A percentile compares a stretch with the other conserved stretches of the same genome.
These are phyloP conservation scores for Equus quagga DNA, from an alignment of 2,113 vertebrate genomes.

Conservation along the genomic window DNA sequence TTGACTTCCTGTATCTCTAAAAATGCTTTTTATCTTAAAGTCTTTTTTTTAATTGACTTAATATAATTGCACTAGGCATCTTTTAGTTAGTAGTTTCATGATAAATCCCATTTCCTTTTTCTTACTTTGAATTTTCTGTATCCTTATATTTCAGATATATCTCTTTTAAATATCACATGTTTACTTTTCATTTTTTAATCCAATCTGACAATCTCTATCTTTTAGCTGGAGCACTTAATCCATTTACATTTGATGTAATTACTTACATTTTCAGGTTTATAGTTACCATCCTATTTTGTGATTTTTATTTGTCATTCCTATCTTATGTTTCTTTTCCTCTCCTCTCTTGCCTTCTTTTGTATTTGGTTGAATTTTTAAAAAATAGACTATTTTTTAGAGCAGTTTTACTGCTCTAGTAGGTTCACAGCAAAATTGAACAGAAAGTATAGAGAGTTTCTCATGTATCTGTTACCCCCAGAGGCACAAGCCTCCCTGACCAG, in stretches of 20 bases:
- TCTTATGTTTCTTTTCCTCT: not conserved
- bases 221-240: not conserved
- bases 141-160: constrained; percentile 21
- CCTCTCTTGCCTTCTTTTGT: not conserved
- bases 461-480: not conserved
- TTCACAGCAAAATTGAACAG: not conserved
- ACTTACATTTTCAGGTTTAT: not conserved
- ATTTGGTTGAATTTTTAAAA: not conserved
- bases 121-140: not conserved
- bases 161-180: not conserved
- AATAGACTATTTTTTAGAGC: not conserved
- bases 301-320: not conserved
- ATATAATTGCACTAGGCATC: not conserved
- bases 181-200: not conserved
- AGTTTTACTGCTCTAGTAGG: not conserved
- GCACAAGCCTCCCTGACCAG: not conserved
- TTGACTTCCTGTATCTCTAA: not conserved
- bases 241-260: not conserved
- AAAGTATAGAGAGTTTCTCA: not conserved
- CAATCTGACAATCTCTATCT: not conserved
- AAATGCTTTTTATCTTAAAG: not conserved
- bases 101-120: not conserved
- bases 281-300: constrained; percentile 23
- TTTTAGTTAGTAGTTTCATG: constrained; percentile 31
- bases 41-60: not conserved